phyloP scores from a whole-genome alignment of 53 echinoderm and acorn worm genomes.

The Paelopatides confundens region DNA sequence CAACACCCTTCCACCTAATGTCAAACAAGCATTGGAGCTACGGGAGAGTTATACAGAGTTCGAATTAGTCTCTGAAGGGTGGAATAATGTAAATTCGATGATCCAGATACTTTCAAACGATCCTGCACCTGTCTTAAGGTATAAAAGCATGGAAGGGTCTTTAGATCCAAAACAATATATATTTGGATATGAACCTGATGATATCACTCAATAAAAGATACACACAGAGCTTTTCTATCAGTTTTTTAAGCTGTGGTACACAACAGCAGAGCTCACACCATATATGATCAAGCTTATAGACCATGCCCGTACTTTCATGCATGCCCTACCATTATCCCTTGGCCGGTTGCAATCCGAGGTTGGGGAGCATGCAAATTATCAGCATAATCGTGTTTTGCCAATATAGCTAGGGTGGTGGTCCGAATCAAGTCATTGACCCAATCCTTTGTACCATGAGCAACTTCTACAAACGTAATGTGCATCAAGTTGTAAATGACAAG shows the following conservation, averaged over 20 bases:
- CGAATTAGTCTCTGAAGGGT: conserved; percentile 13
- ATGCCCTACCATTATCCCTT: conserved; percentile 51
- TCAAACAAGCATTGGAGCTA: not conserved
- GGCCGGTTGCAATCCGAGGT: conserved; percentile 69
- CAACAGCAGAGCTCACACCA: conserved; percentile 64
- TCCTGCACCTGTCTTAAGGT: not conserved
- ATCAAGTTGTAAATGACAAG: not conserved
- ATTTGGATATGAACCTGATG: not conserved
- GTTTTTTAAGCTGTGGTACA: conserved; percentile 57
- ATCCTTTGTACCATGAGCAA: conserved; percentile 14
- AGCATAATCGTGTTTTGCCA: conserved; percentile 66
- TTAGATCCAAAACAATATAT: conserved; percentile 31
- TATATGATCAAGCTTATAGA: conserved; percentile 79
- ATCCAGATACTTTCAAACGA: conserved; percentile 18
- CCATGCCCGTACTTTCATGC: conserved; percentile 63
- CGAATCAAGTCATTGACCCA: conserved; percentile 55
- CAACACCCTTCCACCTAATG: conserved; percentile 6
- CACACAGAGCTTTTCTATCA: conserved; percentile 71
- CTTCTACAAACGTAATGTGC: conserved; percentile 7
- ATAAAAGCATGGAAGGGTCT: conserved; percentile 17
- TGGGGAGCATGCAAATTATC: conserved; percentile 77
- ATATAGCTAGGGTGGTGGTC: conserved; percentile 72
- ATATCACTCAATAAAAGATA: not conserved
- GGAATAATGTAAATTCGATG: conserved; percentile 39
- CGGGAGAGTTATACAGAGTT: not conserved